Evolutionary conservation across 1,140 invertebrate genomes (phyloP).

Genomic region (Drosophila tristis): DNA sequence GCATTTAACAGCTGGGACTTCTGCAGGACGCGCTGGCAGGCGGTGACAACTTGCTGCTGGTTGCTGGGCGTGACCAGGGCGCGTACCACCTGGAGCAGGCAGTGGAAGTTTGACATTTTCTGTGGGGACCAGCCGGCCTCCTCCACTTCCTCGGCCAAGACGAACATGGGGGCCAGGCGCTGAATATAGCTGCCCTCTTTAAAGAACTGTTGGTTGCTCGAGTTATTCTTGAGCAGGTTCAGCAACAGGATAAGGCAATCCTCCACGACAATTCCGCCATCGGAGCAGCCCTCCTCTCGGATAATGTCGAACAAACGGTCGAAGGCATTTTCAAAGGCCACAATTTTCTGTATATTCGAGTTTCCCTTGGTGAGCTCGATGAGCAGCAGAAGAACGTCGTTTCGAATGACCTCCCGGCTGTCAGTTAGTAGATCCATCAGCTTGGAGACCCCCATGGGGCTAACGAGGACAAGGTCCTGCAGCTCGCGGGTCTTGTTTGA

Average conservation of each 20-base stretch:
- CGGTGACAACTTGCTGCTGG: constrained; percentile 88
- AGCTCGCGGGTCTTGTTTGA: constrained; percentile 94
- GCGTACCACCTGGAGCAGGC: constrained; percentile 95
- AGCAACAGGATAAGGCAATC: constrained; percentile 98
- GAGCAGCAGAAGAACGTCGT: constrained; percentile 96
- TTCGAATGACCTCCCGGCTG: constrained; percentile 97
- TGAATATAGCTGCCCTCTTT: constrained; percentile 98
- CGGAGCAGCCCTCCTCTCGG: constrained; percentile 94
- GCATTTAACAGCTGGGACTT: constrained; percentile 92
- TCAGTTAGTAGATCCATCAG: constrained; percentile 98
- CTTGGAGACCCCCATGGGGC: constrained; percentile 98
- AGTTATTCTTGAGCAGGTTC: constrained; percentile 97
- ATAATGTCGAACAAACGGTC: constrained; percentile 98
- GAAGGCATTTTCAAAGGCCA: constrained; percentile 99
- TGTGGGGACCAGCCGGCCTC: constrained; percentile 95
- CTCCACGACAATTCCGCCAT: constrained; percentile 99
- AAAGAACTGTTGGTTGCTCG: constrained; percentile 99
- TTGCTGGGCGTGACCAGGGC: constrained; percentile 95
- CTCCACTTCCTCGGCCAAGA: constrained; percentile 88
- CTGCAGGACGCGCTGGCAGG: constrained; percentile 95
- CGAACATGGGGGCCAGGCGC: constrained; percentile 94
- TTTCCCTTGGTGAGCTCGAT: constrained; percentile 97
- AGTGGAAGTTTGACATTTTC: constrained; percentile 97
- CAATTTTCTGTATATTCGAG: constrained; percentile 99
- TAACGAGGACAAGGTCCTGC: constrained; percentile 97